Percentiles rank a stretch among this genome's conserved stretches.
These are phyloP conservation scores for Eristalis tenax DNA, from an alignment of 2,888 invertebrate species.

Conservation along the genomic window DNA sequence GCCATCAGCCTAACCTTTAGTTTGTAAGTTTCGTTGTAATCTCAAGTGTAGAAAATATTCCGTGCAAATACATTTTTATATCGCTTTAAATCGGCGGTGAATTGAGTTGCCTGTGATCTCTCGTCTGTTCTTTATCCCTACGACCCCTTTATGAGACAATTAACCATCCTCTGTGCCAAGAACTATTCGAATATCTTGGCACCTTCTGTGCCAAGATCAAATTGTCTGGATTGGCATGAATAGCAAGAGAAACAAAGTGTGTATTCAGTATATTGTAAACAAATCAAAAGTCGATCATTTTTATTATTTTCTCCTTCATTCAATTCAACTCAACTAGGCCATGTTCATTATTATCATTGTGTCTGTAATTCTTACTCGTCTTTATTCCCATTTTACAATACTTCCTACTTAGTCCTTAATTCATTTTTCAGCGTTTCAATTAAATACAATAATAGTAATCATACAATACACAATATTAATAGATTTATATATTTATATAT, in stretches of 20 bases:
- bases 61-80: too few relatives aligned
- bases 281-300: constrained; percentile 58
- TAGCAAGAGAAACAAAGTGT: not conserved
- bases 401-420: constrained; percentile 40
- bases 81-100: too few relatives aligned
- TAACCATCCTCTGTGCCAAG: too few relatives aligned
- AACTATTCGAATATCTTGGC: too few relatives aligned
- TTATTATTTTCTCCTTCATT: constrained; percentile 36
- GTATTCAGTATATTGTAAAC: constrained; percentile 45
- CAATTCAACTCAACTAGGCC: constrained; percentile 38
- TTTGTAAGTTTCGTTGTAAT: too few relatives aligned
- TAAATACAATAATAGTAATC: constrained; percentile 59
- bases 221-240: not conserved
- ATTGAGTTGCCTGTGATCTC: too few relatives aligned
- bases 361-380: constrained; percentile 47
- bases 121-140: too few relatives aligned
- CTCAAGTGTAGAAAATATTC: too few relatives aligned
- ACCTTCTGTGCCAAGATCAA: too few relatives aligned
- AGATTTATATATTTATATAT: constrained; percentile 43
- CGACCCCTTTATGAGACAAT: too few relatives aligned
- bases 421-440: constrained; percentile 47
- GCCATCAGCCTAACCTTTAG: too few relatives aligned
- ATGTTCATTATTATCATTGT: constrained; percentile 51
- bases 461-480: constrained; percentile 47
- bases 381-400: constrained; percentile 51